Evolutionary conservation across 1,140 invertebrate species (phyloP), one percentile per base, ranked within the genome.

Genomic region (Charaxes varanes): DNA sequence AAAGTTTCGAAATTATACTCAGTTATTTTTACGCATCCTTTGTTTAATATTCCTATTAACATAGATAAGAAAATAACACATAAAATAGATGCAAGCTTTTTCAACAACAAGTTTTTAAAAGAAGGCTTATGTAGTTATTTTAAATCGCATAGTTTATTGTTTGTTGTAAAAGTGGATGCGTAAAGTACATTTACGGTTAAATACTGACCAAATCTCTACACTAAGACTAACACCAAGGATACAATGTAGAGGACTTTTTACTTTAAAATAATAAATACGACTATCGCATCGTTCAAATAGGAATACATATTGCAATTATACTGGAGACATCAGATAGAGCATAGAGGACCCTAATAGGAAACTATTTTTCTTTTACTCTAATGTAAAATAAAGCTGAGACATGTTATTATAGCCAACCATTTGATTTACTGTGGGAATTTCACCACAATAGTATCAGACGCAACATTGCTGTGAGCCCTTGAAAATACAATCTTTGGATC

Each of bases 391-490:
- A 31, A 31, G 6, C 28, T 4, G n/a, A 31, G 6, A 16, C 28
- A 16, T 7, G 8, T 15, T n/a, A 15, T 7, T 22, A 23, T 13
- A 24, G 4, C n/a, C 34, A 24, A 36, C 19, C 12, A 17, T 31
- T 22, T 22, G 21, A 24, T 11, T 24, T 24, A 59, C 47, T 55
- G 52, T 59, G 56, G 44, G 56, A 59, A 55, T 45, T 48, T 26
- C 10, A 17, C n/a, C 10, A 59, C 56, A 59, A 59, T 55, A 40
- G 44, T 42, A 41, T 23, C 22, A 13, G 31, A 43, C 47, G 31
- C 45, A 23, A 21, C 41, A 49, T 26, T 27, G 24, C 23, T 37
- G 23, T 44, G 34, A 42, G 38, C 33, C 56, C 56, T 59, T 59
- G 44, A 43, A 42, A 46, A 21, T 38, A 45, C 26, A 40, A 41